phyloP scores from a whole-genome alignment of 2,888 invertebrate genomes.

The Melanotus villosus region DNA sequence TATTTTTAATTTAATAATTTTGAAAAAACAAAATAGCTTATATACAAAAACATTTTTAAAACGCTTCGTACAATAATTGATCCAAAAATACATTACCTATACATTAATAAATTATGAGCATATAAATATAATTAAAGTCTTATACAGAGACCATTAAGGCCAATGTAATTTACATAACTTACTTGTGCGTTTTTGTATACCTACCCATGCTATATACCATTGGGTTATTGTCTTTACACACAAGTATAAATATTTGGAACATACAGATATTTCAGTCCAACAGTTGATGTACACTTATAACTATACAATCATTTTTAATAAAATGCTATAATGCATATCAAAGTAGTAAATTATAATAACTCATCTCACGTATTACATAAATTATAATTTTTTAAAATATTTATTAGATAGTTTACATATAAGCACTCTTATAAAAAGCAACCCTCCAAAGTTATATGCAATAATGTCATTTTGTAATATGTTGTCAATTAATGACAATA shows the following conservation, averaged over 20 bases:
- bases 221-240: too few species aligned
- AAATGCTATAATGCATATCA: neutral
- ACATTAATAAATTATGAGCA: slow-evolving; percentile 13
- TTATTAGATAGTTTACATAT: neutral
- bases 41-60: too few species aligned
- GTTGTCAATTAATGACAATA: neutral
- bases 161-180: neutral
- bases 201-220: too few species aligned
- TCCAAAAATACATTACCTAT: slow-evolving; percentile 8
- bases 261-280: too few species aligned
- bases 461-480: neutral
- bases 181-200: too few species aligned
- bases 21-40: too few species aligned
- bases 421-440: slow-evolving; percentile 8
- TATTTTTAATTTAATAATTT: too few species aligned
- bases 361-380: slow-evolving; percentile 3
- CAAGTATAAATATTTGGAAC: too few species aligned
- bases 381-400: neutral
- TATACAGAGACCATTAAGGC: neutral
- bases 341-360: neutral
- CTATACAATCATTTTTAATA: neutral
- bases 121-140: neutral
- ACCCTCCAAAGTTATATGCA: neutral
- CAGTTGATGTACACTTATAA: too few species aligned
- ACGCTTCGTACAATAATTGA: neutral